Evolutionary conservation across 2,797 vertebrate genomes (phyloP), one percentile per base, ranked within the genome.

Genomic region (Podarcis siculus): DNA sequence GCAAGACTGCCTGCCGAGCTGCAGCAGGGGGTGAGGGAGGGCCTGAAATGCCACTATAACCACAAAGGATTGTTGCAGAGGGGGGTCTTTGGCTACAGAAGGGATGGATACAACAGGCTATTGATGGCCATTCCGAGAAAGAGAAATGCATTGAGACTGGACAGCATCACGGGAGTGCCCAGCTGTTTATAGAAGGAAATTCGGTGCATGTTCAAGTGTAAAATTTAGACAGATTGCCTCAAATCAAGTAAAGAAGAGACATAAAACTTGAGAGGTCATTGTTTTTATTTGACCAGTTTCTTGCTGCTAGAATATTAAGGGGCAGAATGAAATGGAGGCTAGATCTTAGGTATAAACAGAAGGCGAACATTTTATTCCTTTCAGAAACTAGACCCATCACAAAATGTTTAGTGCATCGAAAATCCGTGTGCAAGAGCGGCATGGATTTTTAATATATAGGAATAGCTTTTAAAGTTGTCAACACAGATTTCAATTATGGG

Each of bases 21-120:
- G 30, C 89, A 32, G 82, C 82, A 80, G 89, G 89, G 85, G 86
- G 86, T 23, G 32, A 83, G 71, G 85, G 71, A 85, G 82, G 82
- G 71, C 61, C 69, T 71, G 32, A 85, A 85, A 90, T 85, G 86
- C 86, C 85, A 77, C 42, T 81, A 64, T 77, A 69, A 42, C 86
- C 82, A 90, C 89, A 87, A 90, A 90, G 82, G 82, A 30, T 58
- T 81, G 69, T 71, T 87, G 71, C 72, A 80, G 45, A 66, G n/a
- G 49, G 61, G 79, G 87, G 76, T 87, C 75, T 83, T 55, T 55
- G 75, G 25, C 42, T 58, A 35, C 71, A 82, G 78, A 88, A 71
- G 83, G 72, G 55, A 82, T 17, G 35, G 86, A 85, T 82, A 85
- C 61, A 85, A 87, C 77, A 81, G 82, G 82, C 89, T 84, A 76